Percentiles rank a stretch among this genome's conserved stretches.
These are phyloP conservation scores for Papilio glaucus DNA, from an alignment of 1,140 invertebrate genomes.

Conservation along the genomic window DNA sequence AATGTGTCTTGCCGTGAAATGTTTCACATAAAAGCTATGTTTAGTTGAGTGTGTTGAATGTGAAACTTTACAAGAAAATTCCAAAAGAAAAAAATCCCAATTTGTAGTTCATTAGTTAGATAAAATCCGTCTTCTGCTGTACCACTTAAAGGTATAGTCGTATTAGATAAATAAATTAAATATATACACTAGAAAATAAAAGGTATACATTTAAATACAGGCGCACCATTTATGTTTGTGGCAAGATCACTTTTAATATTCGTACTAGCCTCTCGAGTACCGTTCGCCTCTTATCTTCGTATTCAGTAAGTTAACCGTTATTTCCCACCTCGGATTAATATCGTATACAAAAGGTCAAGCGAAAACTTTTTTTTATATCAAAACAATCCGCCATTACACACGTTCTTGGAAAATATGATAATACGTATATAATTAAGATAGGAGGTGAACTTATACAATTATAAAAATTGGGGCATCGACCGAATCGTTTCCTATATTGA, in stretches of 20 bases:
- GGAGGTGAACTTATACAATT: too few relatives aligned
- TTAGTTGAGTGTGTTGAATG: too few relatives aligned
- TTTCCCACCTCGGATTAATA: constrained; percentile 51
- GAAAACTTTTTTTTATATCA: constrained; percentile 27
- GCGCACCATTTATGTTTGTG: not conserved
- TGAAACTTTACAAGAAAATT: too few relatives aligned
- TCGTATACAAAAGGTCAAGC: constrained; percentile 41
- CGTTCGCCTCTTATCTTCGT: constrained; percentile 56
- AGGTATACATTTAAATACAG: not conserved
- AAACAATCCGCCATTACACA: constrained; percentile 27
- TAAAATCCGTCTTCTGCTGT: too few relatives aligned
- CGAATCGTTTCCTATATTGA: not conserved
- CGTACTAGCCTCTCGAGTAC: constrained; percentile 47
- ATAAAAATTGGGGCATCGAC: constrained; percentile 9
- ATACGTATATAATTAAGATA: constrained; percentile 1
- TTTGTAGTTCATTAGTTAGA: too few relatives aligned
- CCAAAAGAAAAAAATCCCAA: too few relatives aligned
- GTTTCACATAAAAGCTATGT: not conserved
- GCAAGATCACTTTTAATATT: constrained; percentile 26
- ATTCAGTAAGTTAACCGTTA: constrained; percentile 56
- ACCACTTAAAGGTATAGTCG: not conserved
- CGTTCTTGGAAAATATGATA: constrained; percentile 6
- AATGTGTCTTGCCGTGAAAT: not conserved
- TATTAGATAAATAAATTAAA: not conserved
- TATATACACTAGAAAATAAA: not conserved